Percentiles rank a stretch among this genome's conserved stretches.
These are phyloP conservation scores for Dynastes grantii DNA, from an alignment of 2,888 invertebrate genomes.

Conservation along the genomic window DNA sequence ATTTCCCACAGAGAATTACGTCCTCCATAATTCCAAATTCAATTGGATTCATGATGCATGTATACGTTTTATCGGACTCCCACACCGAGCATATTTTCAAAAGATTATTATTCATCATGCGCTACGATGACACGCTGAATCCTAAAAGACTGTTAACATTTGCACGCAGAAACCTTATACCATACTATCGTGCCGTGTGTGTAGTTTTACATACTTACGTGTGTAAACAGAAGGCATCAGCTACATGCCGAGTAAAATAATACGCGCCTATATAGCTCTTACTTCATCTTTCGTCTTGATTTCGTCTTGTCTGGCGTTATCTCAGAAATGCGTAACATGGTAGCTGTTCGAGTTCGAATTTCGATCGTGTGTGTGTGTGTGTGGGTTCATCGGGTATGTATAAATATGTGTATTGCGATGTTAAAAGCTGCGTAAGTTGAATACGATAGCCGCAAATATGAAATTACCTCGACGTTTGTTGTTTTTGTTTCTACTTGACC, in stretches of 20 bases:
- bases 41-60: too few relatives aligned
- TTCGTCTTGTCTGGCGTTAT: conserved; percentile 25
- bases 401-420: conserved; percentile 34
- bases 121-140: neutral
- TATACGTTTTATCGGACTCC: too few relatives aligned
- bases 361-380: conserved; percentile 19
- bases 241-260: conserved; percentile 13
- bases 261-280: neutral
- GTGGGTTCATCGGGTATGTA: neutral
- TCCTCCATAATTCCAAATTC: too few relatives aligned
- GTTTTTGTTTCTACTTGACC: neutral
- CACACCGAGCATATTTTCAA: too few relatives aligned
- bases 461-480: conserved; percentile 61
- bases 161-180: neutral
- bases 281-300: conserved; percentile 29
- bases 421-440: conserved; percentile 55
- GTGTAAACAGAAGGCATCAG: neutral
- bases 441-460: conserved; percentile 61
- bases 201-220: too few relatives aligned
- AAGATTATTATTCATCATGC: neutral
- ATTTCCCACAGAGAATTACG: too few relatives aligned
- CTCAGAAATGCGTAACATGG: conserved; percentile 39
- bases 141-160: neutral
- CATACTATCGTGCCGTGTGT: neutral
- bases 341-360: conserved; percentile 32